Conservation (phyloP, 2,113 vertebrate genomes). For the Saccopteryx leptura region DNA sequence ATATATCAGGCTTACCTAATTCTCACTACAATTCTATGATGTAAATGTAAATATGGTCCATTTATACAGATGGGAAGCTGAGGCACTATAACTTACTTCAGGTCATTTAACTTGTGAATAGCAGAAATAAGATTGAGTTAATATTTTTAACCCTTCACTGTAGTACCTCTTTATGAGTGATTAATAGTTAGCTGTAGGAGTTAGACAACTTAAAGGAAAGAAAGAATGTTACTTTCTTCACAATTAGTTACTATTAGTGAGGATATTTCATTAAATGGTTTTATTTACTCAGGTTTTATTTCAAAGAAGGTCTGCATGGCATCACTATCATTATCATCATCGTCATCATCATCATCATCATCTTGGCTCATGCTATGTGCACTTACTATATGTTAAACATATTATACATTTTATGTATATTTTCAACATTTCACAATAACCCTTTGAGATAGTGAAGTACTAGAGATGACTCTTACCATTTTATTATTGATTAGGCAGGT, state of each 20-base stretch:
- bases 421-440: slow-evolving; percentile 27
- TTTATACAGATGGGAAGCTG: not conserved
- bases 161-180: not conserved
- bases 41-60: not conserved
- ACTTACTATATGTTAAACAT: not conserved
- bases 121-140: not conserved
- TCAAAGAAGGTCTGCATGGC: not conserved
- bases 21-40: not conserved
- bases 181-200: not conserved
- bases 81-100: not conserved
- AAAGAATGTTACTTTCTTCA: not conserved
- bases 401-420: not conserved
- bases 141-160: not conserved
- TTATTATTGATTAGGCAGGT: not conserved
- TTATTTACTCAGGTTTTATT: slow-evolving; percentile 9
- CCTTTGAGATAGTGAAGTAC: not conserved
- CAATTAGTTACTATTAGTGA: not conserved
- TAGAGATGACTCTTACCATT: not conserved
- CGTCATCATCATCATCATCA: not conserved
- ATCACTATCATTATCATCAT: not conserved
- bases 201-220: slow-evolving; percentile 16
- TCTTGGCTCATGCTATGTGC: not conserved
- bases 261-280: not conserved
- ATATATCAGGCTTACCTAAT: not conserved
- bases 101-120: not conserved